Evolutionary conservation across 1,140 invertebrate species (phyloP).

Genomic region (Brachionus koreanus): DNA sequence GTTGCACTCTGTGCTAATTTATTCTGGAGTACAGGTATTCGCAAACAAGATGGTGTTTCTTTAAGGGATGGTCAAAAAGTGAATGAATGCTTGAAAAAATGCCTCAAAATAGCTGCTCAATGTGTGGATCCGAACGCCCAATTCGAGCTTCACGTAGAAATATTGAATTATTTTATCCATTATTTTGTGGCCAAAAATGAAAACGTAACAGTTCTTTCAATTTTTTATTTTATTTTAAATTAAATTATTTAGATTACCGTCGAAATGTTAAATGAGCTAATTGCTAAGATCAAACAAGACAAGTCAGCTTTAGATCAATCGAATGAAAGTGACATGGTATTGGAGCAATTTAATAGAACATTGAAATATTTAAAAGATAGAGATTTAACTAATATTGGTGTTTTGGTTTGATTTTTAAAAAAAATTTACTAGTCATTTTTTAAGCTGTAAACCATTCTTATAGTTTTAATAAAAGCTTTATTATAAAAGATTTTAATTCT

Average conservation of each 20-base stretch:
- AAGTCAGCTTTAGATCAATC: background rate
- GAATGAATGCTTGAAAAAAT: constrained; percentile 91
- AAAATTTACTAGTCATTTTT: background rate
- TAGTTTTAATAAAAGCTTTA: background rate
- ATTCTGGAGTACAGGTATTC: constrained; percentile 68
- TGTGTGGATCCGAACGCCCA: constrained; percentile 96
- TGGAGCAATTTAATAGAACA: constrained; percentile 14
- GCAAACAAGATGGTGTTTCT: background rate
- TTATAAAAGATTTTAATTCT: no score
- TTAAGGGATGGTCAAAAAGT: constrained; percentile 62
- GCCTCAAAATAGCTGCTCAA: constrained; percentile 85
- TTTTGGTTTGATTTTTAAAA: background rate
- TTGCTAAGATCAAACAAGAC: constrained; percentile 32
- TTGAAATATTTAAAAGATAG: constrained; percentile 11
- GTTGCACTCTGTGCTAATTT: constrained; percentile 85
- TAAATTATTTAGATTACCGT: background rate
- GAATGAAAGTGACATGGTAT: constrained; percentile 12
- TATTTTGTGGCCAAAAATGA: constrained; percentile 88
- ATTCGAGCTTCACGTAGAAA: constrained; percentile 87
- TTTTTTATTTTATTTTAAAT: background rate
- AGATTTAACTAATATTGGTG: background rate
- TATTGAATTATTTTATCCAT: constrained; percentile 88
- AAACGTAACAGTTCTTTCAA: constrained; percentile 62
- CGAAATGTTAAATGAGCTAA: constrained; percentile 32
- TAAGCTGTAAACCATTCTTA: background rate